Percentiles rank a stretch among this genome's conserved stretches.
Conservation (phyloP, 1,140 invertebrate genomes). For the Pseudomyrmex sp. region DNA sequence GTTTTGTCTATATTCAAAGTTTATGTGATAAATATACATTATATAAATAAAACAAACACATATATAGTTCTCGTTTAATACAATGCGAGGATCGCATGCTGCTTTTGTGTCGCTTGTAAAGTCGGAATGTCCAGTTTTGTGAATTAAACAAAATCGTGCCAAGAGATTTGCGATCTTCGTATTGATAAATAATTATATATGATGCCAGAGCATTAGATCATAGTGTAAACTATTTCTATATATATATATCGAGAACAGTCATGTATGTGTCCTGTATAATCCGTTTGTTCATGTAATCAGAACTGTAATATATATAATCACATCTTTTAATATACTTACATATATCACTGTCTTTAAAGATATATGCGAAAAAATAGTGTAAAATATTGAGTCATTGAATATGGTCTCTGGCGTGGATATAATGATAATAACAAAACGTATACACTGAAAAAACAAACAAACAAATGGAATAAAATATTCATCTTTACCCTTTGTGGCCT, state of each 20-base stretch:
- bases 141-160: conserved; percentile 63
- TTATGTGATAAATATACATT: conserved; percentile 62
- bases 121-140: conserved; percentile 44
- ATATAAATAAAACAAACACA: background rate
- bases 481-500: background rate
- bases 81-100: conserved; percentile 51
- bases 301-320: conserved; percentile 66
- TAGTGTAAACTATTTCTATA: conserved; percentile 64
- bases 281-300: conserved; percentile 60
- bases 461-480: conserved; percentile 2
- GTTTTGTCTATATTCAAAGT: conserved; percentile 73
- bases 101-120: conserved; percentile 57
- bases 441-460: background rate
- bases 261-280: conserved; percentile 51
- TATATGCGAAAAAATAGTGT: conserved; percentile 49
- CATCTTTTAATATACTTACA: conserved; percentile 55
- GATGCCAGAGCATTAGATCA: conserved; percentile 2
- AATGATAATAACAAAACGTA: background rate
- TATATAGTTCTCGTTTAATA: conserved; percentile 21
- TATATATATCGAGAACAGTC: conserved; percentile 34
- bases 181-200: conserved; percentile 22
- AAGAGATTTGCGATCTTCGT: conserved; percentile 58
- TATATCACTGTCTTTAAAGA: conserved; percentile 17
- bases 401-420: background rate
- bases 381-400: conserved; percentile 50